Conservation (phyloP, 2,113 vertebrate species). For the Labeo catla region DNA sequence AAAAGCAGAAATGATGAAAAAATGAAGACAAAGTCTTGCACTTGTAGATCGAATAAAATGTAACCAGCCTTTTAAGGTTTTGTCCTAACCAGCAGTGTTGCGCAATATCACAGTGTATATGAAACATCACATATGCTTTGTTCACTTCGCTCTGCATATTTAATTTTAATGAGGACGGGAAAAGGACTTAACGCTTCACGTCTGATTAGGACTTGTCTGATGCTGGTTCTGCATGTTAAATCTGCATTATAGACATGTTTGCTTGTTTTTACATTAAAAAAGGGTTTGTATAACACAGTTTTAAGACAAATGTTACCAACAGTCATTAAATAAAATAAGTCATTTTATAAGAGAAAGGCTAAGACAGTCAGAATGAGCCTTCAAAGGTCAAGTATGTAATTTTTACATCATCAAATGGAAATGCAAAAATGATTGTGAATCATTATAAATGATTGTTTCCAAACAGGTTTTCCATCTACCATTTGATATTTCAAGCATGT, state of each 20-base stretch:
- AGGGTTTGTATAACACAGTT: constrained; percentile 8
- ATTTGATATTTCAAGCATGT: not conserved
- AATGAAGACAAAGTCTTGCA: constrained; percentile 24
- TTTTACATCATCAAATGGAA: not conserved
- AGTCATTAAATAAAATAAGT: constrained; percentile 44
- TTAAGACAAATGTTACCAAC: constrained; percentile 28
- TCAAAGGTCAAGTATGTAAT: not conserved
- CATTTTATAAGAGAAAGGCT: constrained; percentile 14
- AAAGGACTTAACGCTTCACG: not conserved
- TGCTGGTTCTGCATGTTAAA: not conserved
- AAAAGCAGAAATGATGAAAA: constrained; percentile 55
- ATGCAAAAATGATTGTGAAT: not conserved
- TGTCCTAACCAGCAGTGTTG: not conserved
- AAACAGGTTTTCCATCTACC: not conserved
- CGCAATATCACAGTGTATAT: not conserved
- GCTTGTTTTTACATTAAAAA: not conserved
- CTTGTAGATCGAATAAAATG: not conserved
- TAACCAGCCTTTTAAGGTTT: not conserved
- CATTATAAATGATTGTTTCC: not conserved
- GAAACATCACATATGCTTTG: not conserved
- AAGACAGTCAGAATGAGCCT: not conserved
- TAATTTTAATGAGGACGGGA: not conserved
- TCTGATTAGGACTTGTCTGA: not conserved
- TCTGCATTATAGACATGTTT: constrained; percentile 4
- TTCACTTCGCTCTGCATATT: not conserved